These are phyloP conservation scores for Lepidostoma basale DNA, from an alignment of 1,140 invertebrate genomes.

Conservation along the genomic window DNA sequence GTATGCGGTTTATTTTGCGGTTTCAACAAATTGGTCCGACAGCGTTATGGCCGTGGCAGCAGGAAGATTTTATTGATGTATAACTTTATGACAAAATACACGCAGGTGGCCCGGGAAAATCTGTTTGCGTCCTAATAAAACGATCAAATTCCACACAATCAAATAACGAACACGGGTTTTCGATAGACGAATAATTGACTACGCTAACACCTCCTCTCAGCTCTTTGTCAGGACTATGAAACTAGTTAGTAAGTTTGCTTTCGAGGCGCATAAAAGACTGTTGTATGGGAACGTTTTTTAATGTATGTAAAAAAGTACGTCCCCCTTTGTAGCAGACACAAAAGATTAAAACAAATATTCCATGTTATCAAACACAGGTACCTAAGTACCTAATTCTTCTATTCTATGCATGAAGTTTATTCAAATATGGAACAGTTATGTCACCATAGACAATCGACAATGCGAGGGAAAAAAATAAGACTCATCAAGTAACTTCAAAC, in stretches of 20 bases:
- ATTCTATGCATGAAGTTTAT: conserved; percentile 25
- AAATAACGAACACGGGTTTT: background rate
- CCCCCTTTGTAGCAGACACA: conserved; percentile 14
- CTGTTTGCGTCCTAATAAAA: background rate
- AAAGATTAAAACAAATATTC: conserved; percentile 12
- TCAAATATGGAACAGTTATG: conserved; percentile 35
- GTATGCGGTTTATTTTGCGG: conserved; percentile 22
- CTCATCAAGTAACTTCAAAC: conserved; percentile 20
- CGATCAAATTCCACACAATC: background rate
- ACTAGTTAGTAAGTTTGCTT: background rate
- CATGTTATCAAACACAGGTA: conserved; percentile 8
- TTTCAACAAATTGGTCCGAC: conserved; percentile 33
- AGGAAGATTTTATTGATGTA: no score
- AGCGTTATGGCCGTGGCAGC: conserved; percentile 18
- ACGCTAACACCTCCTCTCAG: background rate
- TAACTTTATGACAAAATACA: no score
- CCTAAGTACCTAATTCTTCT: conserved; percentile 20
- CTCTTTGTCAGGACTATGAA: background rate
- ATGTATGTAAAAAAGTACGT: conserved; percentile 5
- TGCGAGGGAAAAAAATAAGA: conserved; percentile 13
- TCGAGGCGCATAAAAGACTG: background rate
- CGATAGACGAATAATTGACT: background rate
- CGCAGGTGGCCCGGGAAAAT: no score
- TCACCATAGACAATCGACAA: conserved; percentile 27
- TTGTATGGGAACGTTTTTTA: conserved; percentile 2